Evolutionary conservation across 2,113 vertebrate genomes (phyloP).

Genomic region (Nycticebus coucang): DNA sequence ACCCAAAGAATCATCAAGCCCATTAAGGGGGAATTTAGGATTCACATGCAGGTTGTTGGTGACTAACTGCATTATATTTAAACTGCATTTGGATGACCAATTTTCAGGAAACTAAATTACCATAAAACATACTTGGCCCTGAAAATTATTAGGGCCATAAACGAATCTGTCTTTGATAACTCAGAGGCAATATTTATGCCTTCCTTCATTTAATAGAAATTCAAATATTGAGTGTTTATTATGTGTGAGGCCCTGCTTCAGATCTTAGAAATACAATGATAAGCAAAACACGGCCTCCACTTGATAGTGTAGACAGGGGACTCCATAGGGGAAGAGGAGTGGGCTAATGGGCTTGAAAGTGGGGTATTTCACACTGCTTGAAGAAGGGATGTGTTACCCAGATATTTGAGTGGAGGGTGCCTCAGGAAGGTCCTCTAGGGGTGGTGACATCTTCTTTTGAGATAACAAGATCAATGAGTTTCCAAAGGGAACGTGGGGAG

Average conservation of each 20-base stretch:
- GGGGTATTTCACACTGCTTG: neutral
- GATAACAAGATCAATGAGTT: neutral
- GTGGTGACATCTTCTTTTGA: neutral
- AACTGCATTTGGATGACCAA: neutral
- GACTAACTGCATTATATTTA: constrained; percentile 48
- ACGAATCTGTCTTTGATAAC: constrained; percentile 28
- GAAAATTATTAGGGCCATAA: neutral
- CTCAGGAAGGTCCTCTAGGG: neutral
- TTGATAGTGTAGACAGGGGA: neutral
- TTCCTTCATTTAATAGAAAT: constrained; percentile 36
- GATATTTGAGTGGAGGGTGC: neutral
- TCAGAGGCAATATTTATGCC: neutral
- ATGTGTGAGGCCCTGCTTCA: neutral
- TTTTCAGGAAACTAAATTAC: constrained; percentile 60
- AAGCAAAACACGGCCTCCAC: neutral
- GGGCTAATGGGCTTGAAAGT: neutral
- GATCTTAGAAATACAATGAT: neutral
- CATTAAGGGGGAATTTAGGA: neutral
- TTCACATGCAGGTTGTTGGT: neutral
- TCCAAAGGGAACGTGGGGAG: neutral
- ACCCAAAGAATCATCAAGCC: neutral
- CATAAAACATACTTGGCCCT: constrained; percentile 30
- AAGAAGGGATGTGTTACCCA: neutral
- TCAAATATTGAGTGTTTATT: neutral
- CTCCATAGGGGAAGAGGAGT: rapidly evolving